Conservation (phyloP, 2,888 invertebrate species). For the Teleiodes luculella region DNA sequence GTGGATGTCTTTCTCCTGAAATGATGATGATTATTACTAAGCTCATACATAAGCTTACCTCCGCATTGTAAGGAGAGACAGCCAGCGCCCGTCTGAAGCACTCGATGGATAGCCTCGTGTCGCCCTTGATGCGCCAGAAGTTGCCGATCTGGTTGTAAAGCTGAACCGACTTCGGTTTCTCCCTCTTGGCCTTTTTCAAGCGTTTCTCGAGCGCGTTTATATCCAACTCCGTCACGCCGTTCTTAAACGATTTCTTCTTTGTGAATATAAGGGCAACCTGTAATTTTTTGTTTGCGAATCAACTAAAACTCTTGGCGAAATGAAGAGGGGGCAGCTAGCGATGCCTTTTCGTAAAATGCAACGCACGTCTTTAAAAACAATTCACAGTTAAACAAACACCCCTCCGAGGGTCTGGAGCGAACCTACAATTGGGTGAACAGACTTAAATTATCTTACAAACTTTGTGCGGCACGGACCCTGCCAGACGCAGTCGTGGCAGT, state of each 20-base stretch:
- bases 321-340: too few species aligned
- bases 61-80: conserved; percentile 91
- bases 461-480: too few species aligned
- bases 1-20: too few species aligned
- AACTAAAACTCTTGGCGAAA: too few species aligned
- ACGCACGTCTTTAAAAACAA: too few species aligned
- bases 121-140: conserved; percentile 93
- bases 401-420: too few species aligned
- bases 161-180: conserved; percentile 90
- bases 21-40: not conserved
- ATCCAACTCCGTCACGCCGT: conserved; percentile 83
- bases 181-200: conserved; percentile 87
- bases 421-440: too few species aligned
- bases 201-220: conserved; percentile 85
- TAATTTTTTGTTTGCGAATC: conserved; percentile 14
- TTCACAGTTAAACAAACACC: too few species aligned
- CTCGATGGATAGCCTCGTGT: conserved; percentile 91
- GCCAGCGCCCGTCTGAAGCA: conserved; percentile 92
- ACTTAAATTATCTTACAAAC: too few species aligned
- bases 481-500: too few species aligned
- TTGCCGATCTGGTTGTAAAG: conserved; percentile 95
- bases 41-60: conserved; percentile 62
- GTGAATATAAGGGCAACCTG: conserved; percentile 87
- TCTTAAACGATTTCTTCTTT: conserved; percentile 80
- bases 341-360: too few species aligned